phyloP scores from a whole-genome alignment of 2,888 invertebrate species.

The Eucera pruinosa region DNA sequence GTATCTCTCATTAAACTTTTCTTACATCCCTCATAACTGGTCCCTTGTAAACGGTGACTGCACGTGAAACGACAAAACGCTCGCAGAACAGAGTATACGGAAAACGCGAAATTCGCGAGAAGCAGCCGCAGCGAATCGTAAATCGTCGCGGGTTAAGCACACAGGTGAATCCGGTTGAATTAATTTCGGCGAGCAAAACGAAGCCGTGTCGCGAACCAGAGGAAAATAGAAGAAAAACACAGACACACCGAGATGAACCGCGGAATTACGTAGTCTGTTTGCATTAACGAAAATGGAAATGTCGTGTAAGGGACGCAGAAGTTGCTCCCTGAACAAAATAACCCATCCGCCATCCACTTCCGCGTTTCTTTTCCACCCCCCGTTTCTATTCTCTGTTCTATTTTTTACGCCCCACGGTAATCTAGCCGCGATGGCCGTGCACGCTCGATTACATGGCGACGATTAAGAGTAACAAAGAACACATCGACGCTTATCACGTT shows the following conservation, averaged over 20 bases:
- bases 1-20: slow-evolving; percentile 11
- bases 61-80: no score
- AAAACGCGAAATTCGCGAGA: slow-evolving; percentile 8
- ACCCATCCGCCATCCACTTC: background rate
- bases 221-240: slow-evolving; percentile 21
- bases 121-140: slow-evolving; percentile 26
- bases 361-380: slow-evolving; percentile 27
- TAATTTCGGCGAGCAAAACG: slow-evolving; percentile 39
- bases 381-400: background rate
- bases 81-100: no score
- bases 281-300: slow-evolving; percentile 57
- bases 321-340: slow-evolving; percentile 22
- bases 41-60: no score
- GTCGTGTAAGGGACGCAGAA: slow-evolving; percentile 16
- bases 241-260: slow-evolving; percentile 32
- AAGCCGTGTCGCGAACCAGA: slow-evolving; percentile 9
- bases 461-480: slow-evolving; percentile 55
- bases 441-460: slow-evolving; percentile 51
- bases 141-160: slow-evolving; percentile 50
- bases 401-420: slow-evolving; percentile 25
- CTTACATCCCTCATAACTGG: no score
- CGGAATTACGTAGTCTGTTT: slow-evolving; percentile 44
- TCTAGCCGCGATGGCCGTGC: slow-evolving; percentile 15
- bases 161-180: slow-evolving; percentile 55
- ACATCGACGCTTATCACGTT: slow-evolving; percentile 41